phyloP scores from a whole-genome alignment of 2,797 vertebrate genomes.

The Toxotes lorentzi region DNA sequence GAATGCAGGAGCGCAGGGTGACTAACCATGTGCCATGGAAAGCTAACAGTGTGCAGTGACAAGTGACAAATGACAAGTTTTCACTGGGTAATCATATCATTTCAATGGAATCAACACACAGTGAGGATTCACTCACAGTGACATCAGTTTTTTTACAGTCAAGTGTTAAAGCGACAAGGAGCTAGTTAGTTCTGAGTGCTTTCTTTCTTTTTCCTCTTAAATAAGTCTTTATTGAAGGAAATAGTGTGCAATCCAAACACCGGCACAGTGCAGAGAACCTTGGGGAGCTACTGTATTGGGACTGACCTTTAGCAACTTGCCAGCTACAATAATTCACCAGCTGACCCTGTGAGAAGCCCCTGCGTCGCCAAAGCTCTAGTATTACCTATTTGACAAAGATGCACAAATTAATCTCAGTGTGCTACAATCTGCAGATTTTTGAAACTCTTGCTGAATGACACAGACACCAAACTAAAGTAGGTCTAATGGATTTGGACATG shows the following conservation, averaged over 20 bases:
- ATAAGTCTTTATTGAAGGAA: neutral
- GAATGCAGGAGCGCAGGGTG: neutral
- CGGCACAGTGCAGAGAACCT: neutral
- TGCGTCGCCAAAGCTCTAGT: neutral
- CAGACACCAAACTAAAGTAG: neutral
- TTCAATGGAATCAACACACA: neutral
- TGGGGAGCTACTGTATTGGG: too few relatives aligned
- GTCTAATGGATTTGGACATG: constrained; percentile 12
- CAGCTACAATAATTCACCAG: neutral
- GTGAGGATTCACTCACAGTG: too few relatives aligned
- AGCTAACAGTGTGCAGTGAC: too few relatives aligned
- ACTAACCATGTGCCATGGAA: neutral
- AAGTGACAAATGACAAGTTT: too few relatives aligned
- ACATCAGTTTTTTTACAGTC: too few relatives aligned
- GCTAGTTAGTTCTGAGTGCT: too few relatives aligned
- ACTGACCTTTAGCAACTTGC: neutral
- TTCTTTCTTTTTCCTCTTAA: neutral
- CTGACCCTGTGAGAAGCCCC: neutral
- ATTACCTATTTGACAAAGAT: neutral
- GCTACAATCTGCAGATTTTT: neutral
- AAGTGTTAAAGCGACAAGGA: too few relatives aligned
- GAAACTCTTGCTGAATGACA: neutral
- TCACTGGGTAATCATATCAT: neutral
- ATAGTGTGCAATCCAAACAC: neutral
- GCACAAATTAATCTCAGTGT: neutral